Conservation (phyloP, 2,113 vertebrate species). For the Phalacrocorax pelagicus region DNA sequence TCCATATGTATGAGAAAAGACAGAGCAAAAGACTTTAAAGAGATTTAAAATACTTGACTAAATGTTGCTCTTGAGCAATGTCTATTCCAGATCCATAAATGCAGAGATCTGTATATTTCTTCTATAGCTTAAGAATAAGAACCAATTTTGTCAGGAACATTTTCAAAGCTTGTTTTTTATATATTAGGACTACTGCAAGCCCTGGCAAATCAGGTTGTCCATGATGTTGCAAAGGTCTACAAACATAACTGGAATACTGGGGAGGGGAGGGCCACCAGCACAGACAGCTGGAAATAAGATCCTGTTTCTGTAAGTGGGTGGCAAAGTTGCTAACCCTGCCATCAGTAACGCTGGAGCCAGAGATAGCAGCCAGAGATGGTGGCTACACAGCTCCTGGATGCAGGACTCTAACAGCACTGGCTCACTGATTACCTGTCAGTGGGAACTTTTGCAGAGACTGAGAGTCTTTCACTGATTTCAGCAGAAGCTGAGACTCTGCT, state of each 20-base stretch:
- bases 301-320: accelerated
- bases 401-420: background rate
- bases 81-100: background rate
- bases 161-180: background rate
- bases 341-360: background rate
- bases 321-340: background rate
- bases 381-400: background rate
- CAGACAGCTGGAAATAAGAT: background rate
- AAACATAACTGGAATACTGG: background rate
- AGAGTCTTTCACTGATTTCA: background rate
- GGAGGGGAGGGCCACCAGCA: background rate
- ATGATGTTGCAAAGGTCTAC: background rate
- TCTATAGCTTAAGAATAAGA: background rate
- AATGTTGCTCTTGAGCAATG: background rate
- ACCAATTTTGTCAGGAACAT: background rate
- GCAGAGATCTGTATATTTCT: background rate
- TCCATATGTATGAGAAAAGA: background rate
- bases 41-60: background rate
- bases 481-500: background rate
- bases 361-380: background rate
- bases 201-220: background rate
- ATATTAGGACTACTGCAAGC: background rate
- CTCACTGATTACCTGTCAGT: background rate
- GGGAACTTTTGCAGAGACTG: background rate
- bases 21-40: background rate